These are phyloP conservation scores for Propithecus perrieri DNA, from an alignment of 2,797 vertebrate genomes.

Conservation along the genomic window DNA sequence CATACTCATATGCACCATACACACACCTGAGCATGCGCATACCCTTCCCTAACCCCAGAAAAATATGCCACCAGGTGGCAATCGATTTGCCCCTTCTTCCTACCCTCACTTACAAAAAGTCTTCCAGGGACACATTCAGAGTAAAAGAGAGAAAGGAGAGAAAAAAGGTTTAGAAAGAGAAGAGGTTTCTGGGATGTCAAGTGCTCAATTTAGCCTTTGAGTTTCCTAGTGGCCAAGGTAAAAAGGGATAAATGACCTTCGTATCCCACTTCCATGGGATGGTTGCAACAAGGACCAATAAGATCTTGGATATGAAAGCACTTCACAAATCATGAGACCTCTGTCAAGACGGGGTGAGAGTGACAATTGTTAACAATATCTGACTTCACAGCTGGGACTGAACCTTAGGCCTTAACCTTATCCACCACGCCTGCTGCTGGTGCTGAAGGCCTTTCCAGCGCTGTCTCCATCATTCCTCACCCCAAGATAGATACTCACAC, in stretches of 20 bases:
- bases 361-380: fast-evolving
- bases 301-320: background rate
- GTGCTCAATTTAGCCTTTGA: background rate
- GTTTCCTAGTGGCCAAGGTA: background rate
- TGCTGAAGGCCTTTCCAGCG: background rate
- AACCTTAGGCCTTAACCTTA: background rate
- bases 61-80: background rate
- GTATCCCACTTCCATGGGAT: background rate
- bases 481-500: fast-evolving
- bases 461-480: background rate
- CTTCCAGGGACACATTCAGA: background rate
- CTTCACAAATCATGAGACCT: background rate
- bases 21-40: fast-evolving
- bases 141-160: background rate
- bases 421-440: fast-evolving
- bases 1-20: fast-evolving
- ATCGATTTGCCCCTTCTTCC: background rate
- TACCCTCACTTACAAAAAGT: background rate
- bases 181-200: background rate
- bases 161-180: background rate
- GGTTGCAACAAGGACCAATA: background rate
- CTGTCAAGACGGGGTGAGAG: background rate
- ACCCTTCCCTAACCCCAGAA: background rate
- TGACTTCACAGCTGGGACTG: background rate
- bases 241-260: background rate